A percentile compares a stretch with the other conserved stretches of the same genome.
Evolutionary conservation across 1,140 invertebrate species (phyloP).

Genomic region (Trichonephila clavipes): DNA sequence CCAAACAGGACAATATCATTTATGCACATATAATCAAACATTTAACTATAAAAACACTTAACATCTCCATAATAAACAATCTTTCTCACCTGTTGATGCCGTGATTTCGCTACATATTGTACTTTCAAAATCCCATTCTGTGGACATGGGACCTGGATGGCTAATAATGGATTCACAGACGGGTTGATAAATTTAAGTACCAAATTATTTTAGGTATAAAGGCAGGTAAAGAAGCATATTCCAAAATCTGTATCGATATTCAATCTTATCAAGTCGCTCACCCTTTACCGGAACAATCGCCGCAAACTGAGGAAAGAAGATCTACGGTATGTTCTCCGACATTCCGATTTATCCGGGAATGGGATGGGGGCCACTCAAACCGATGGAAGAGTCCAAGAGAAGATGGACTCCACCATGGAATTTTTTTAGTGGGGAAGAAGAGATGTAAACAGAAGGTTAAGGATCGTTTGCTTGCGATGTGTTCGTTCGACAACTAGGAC

Average conservation of each 20-base stretch:
- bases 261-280: neutral
- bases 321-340: neutral
- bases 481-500: conserved; percentile 44
- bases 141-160: neutral
- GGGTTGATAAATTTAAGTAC: neutral
- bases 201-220: neutral
- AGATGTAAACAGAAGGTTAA: neutral
- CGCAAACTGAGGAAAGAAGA: neutral
- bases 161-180: neutral
- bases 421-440: neutral
- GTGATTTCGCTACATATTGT: neutral
- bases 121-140: neutral
- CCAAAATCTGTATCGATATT: neutral
- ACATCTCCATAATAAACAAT: neutral
- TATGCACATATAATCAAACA: too few relatives aligned
- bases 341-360: neutral
- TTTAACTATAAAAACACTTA: neutral
- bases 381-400: neutral
- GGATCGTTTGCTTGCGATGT: neutral
- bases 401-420: neutral
- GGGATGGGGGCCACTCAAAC: neutral
- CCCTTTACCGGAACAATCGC: neutral
- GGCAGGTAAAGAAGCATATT: neutral
- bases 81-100: neutral
- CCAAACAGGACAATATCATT: neutral